Evolutionary conservation across 2,797 vertebrate genomes (phyloP), one percentile per base, ranked within the genome.

Genomic region (Galaxias olidus): DNA sequence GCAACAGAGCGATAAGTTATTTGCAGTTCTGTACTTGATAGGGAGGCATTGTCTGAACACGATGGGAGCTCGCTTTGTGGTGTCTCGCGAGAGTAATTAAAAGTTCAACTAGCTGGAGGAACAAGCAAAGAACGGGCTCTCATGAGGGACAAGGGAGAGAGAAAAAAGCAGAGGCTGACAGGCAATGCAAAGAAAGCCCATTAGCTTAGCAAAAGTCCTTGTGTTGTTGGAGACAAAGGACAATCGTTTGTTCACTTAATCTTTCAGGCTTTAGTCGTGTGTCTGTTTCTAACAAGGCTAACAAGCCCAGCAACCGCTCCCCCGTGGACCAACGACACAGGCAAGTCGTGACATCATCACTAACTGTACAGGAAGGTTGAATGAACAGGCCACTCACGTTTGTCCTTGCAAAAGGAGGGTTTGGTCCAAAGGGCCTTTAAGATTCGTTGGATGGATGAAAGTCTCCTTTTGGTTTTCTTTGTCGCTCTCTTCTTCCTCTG

Each of bases 301-400:
- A 49, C 47, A 50, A 10, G 14, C 44, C 11, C 30, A 30, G 0
- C 47, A 20, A 20, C 17, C 8, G 0, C 9, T 58, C 43, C 59
- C 30, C 30, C 40, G 13, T 48, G 45, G 19, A 13, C 10, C 43
- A 19, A n/a, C 9, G 15, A 13, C 8, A 46, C 18, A 4, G 10
- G 59, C 8, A 48, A 40, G 19, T 48, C 9, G 14, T 41, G 40
- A 49, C 59, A 49, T 12, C 46, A 61, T 12, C 3, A 49, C 20
- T 11, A 11, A 9, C 8, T 11, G 14, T 40, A 61, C 59, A 56
- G 44, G 41, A 43, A 67, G 6, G 49, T 20, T 30, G 15, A 61
- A 73, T 59, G 55, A 55, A 50, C 51, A 71, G 70, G 59, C 60
- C 61, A 93, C 91, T 91, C 85, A 92, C 92, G 59, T 71, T 79